phyloP scores from a whole-genome alignment of 2,888 invertebrate genomes.

The Drosophila bunnanda region DNA sequence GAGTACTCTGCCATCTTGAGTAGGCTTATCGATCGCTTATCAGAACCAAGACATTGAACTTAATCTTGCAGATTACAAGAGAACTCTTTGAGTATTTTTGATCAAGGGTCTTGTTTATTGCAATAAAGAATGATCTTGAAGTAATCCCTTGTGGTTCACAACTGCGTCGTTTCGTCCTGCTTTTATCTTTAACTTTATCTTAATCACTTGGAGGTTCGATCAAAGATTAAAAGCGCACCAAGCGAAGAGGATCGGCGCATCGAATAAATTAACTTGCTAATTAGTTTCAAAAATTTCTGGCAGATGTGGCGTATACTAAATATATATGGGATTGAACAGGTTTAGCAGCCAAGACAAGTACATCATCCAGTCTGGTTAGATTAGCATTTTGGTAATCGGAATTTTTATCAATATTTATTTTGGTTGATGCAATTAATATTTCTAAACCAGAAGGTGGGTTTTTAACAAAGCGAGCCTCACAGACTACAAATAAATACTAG shows the following conservation, averaged over 20 bases:
- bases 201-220: conserved; percentile 7
- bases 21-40: conserved; percentile 21
- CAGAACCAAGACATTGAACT: conserved; percentile 21
- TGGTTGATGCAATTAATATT: neutral
- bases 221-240: neutral
- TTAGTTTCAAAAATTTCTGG: conserved; percentile 7
- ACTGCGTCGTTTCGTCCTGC: neutral
- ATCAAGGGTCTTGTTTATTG: conserved; percentile 27
- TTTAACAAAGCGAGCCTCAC: neutral
- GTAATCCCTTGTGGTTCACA: neutral
- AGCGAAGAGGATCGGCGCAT: no score
- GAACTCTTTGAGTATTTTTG: conserved; percentile 4
- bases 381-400: neutral
- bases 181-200: neutral
- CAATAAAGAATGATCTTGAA: conserved; percentile 7
- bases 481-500: neutral
- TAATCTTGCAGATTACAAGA: conserved; percentile 26
- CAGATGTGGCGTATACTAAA: neutral
- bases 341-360: conserved; percentile 10
- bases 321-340: conserved; percentile 13
- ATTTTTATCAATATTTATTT: conserved; percentile 6
- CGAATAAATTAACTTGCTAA: conserved; percentile 13
- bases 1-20: neutral
- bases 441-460: neutral
- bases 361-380: conserved; percentile 17